These are phyloP conservation scores for Plagodis dolabraria DNA, from an alignment of 2,888 invertebrate genomes.

Conservation along the genomic window DNA sequence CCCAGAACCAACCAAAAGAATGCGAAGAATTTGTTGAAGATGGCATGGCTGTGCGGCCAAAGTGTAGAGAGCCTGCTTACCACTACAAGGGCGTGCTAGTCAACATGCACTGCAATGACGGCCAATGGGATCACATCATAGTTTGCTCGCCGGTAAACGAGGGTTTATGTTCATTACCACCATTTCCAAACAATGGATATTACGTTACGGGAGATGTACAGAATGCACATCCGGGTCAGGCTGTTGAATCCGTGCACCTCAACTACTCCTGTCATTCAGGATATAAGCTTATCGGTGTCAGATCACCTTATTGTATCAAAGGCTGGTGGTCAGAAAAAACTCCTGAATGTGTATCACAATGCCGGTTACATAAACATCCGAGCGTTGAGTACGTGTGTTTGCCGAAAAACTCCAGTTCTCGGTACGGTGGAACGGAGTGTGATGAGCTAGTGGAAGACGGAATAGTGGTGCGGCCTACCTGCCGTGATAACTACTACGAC, in stretches of 20 bases:
- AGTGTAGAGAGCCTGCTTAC: no score
- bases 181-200: slow-evolving; percentile 7
- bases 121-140: no score
- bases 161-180: slow-evolving; percentile 4
- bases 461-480: slow-evolving; percentile 22
- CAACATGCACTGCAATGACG: no score
- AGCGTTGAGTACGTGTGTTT: slow-evolving; percentile 22
- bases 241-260: slow-evolving; percentile 12
- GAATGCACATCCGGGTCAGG: slow-evolving; percentile 6
- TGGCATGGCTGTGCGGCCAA: no score
- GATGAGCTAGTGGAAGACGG: slow-evolving; percentile 24
- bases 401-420: slow-evolving; percentile 3
- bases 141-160: no score
- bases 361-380: slow-evolving; percentile 15
- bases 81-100: no score
- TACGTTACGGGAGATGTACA: not conserved
- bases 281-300: slow-evolving; percentile 17
- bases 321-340: slow-evolving; percentile 22
- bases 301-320: slow-evolving; percentile 12
- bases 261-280: slow-evolving; percentile 23
- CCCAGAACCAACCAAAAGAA: no score
- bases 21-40: no score
- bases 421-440: slow-evolving; percentile 16
- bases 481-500: slow-evolving; percentile 26
- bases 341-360: slow-evolving; percentile 22